Base-by-base conservation (phyloP, 2,888 invertebrate genomes). In the Nezara viridula region DNA sequence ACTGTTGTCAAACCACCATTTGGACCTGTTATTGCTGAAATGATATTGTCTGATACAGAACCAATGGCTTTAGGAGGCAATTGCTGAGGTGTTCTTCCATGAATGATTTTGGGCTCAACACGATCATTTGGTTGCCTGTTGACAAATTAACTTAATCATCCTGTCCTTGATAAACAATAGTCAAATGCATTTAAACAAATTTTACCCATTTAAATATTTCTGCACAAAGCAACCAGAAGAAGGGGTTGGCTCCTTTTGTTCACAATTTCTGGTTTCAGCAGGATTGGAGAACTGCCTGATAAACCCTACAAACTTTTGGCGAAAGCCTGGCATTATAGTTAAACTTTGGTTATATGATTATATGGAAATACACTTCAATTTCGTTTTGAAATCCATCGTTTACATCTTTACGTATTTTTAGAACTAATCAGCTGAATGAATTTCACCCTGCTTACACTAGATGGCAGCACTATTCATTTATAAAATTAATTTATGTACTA, bases 21-120 rank as follows among this genome's bases (percentile, higher is more conserved):
- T 0, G 98, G 98, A 16, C 98, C 98, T 0, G 97, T 96, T 92
- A 95, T 95, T 89, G 97, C 96, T 19, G 96, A 95, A 89, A 95
- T 94, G 88, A 96, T 94, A 87, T 95, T 94, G 89, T 94, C 93
- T 49, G 94, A 92, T 27, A 95, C 94, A n/a, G 92, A 91, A 21
- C 93, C 94, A 86, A 96, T 92, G 89, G 94, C 93, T 89, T 93
- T 94, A 91, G 94, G 94, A 0, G 97, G 96, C 44, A 90, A 88
- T 92, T 96, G 96, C 88, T 95, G 95, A 86, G 96, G 95, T 91
- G 94, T 95, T 92, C 95, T 95, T 9, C 96, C 96, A 92, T 95
- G 95, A 91, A 95, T 94, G 88, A 97, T 95, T 77, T 94, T 93
- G 24, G 95, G 95, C 50, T 94, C 94, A 89, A 93, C 92, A 90